Evolutionary conservation across 2,888 invertebrate genomes (phyloP).

Genomic region (Herminia tarsipennalis): DNA sequence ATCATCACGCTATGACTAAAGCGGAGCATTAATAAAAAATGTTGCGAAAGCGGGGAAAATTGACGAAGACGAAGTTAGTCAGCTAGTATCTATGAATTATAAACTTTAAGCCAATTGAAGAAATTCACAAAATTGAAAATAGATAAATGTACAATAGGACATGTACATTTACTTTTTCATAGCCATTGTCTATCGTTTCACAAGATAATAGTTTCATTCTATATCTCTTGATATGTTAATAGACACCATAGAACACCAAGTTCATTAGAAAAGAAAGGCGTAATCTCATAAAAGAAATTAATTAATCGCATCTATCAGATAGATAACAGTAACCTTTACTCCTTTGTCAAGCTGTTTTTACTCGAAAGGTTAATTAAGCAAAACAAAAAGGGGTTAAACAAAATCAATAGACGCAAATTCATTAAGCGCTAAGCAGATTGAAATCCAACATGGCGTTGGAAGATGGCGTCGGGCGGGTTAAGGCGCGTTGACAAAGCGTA

Average conservation of each 20-base stretch:
- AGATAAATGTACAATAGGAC: too few species aligned
- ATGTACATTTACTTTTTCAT: too few species aligned
- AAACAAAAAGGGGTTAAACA: conserved; percentile 85
- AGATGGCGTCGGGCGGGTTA: conserved; percentile 78
- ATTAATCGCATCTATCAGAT: conserved; percentile 44
- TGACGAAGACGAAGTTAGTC: too few species aligned
- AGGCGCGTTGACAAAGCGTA: conserved; percentile 85
- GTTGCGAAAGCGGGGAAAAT: too few species aligned
- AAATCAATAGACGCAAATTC: conserved; percentile 86
- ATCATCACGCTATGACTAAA: too few species aligned
- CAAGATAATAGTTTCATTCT: too few species aligned
- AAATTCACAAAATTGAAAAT: too few species aligned
- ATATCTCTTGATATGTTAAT: too few species aligned
- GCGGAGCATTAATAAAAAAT: too few species aligned
- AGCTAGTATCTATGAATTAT: too few species aligned
- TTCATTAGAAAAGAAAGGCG: conserved; percentile 4
- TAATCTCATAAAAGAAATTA: conserved; percentile 16
- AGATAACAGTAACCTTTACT: conserved; percentile 53
- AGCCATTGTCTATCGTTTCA: too few species aligned
- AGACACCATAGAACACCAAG: not conserved
- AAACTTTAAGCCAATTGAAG: too few species aligned
- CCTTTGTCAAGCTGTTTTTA: conserved; percentile 67
- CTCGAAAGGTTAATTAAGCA: conserved; percentile 84
- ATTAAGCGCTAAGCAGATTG: conserved; percentile 85
- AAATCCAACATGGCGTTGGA: conserved; percentile 81